Evolutionary conservation across 2,797 vertebrate species (phyloP).

Genomic region (Poliocrania exsul): DNA sequence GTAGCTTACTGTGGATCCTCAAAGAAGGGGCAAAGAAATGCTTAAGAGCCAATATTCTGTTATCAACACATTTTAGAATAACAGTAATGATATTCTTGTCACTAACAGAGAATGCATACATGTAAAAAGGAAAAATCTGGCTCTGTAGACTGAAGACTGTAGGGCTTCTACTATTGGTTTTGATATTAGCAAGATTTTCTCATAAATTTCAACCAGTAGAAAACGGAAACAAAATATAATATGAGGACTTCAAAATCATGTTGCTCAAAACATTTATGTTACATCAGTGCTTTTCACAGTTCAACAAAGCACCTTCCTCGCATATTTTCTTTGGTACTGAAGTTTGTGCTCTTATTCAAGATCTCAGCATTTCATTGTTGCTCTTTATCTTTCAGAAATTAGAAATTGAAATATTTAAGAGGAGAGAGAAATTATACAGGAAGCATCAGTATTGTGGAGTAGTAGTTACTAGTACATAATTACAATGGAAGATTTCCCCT

Average conservation of each 20-base stretch:
- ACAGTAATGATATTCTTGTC: rapidly evolving
- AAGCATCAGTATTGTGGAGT: background rate
- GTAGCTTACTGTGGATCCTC: background rate
- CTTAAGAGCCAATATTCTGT: background rate
- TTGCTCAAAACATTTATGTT: background rate
- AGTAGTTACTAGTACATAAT: background rate
- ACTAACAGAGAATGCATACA: background rate
- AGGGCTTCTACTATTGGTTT: background rate
- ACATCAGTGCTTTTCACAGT: background rate
- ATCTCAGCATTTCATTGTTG: background rate
- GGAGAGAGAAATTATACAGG: background rate
- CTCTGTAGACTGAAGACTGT: background rate
- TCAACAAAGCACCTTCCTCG: background rate
- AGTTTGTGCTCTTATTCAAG: background rate
- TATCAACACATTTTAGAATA: background rate
- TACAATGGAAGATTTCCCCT: background rate
- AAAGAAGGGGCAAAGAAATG: background rate
- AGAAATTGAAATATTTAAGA: background rate
- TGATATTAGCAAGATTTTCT: background rate
- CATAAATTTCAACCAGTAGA: background rate
- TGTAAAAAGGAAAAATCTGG: background rate
- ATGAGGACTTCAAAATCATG: background rate
- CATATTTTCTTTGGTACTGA: background rate
- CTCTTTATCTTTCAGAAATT: background rate
- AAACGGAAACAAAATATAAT: background rate